Conservation (phyloP, 2,113 vertebrate genomes). For the Halcyon malimbica region DNA sequence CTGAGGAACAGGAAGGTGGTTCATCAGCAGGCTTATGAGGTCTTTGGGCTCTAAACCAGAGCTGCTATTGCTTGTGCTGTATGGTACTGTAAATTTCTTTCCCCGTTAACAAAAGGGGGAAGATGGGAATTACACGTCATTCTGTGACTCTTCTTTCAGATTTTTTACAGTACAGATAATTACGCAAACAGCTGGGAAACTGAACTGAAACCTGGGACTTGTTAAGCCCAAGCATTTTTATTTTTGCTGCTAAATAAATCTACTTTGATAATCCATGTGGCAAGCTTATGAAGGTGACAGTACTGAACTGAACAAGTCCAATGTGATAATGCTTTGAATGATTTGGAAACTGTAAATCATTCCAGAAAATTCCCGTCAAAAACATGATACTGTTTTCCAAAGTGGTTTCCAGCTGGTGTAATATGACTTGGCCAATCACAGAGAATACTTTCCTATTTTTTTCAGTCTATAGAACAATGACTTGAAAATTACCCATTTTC, state of each 20-base stretch:
- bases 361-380: not conserved
- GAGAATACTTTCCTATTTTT: not conserved
- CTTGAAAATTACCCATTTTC: not conserved
- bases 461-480: not conserved
- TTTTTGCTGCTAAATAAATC: not conserved
- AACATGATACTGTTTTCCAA: not conserved
- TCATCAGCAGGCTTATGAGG: not conserved
- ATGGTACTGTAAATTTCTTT: not conserved
- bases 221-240: not conserved
- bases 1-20: not conserved
- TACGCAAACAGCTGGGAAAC: not conserved
- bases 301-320: not conserved
- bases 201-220: not conserved
- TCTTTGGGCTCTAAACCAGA: not conserved
- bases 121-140: not conserved
- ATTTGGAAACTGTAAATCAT: not conserved
- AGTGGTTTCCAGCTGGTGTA: not conserved
- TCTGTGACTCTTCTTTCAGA: not conserved
- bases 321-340: not conserved
- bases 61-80: not conserved
- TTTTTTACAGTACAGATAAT: not conserved
- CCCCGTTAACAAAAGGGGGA: not conserved
- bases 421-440: not conserved
- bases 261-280: not conserved
- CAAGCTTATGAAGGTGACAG: too few species aligned